A percentile compares a stretch with the other conserved stretches of the same genome.
Conservation (phyloP, 2,797 vertebrate species). For the Trachurus trachurus region DNA sequence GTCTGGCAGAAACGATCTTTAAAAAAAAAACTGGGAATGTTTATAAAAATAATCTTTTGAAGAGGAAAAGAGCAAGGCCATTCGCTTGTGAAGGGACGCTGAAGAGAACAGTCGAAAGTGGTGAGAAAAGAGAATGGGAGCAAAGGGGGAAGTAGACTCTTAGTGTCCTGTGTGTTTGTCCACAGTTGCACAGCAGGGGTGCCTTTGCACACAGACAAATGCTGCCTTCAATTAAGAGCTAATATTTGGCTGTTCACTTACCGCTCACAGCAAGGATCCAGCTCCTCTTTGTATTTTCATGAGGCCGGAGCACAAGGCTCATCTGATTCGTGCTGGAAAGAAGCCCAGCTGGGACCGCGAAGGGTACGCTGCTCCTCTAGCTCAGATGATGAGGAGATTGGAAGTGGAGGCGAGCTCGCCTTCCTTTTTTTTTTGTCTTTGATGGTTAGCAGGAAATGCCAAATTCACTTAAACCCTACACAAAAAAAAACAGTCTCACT, state of each 20-base stretch:
- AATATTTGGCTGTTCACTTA: slow-evolving; percentile 76
- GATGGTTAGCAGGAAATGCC: slow-evolving; percentile 53
- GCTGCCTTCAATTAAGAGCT: slow-evolving; percentile 77
- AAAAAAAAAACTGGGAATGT: slow-evolving; percentile 1
- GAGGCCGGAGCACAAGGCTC: slow-evolving; percentile 54
- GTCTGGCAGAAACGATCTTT: background rate
- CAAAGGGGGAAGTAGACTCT: slow-evolving; percentile 58
- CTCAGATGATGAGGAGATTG: slow-evolving; percentile 35
- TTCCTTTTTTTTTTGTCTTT: slow-evolving; percentile 43
- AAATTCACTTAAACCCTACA: slow-evolving; percentile 41
- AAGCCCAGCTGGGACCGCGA: slow-evolving; percentile 48
- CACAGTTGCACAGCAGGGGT: slow-evolving; percentile 63
- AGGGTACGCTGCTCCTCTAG: slow-evolving; percentile 27
- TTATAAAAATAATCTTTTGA: slow-evolving; percentile 18
- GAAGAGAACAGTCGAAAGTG: slow-evolving; percentile 17
- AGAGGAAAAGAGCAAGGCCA: background rate
- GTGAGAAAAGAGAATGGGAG: slow-evolving; percentile 33
- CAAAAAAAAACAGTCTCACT: slow-evolving; percentile 1
- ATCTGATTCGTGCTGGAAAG: slow-evolving; percentile 67
- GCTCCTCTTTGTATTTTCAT: slow-evolving; percentile 60
- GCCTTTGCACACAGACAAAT: slow-evolving; percentile 65
- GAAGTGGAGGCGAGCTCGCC: slow-evolving; percentile 35
- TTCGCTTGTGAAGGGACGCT: slow-evolving; percentile 9
- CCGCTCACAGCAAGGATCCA: slow-evolving; percentile 69
- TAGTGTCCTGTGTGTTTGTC: slow-evolving; percentile 69